Evolutionary conservation across 2,888 invertebrate species (phyloP), one percentile per base, ranked within the genome.

Genomic region (Sycophila texana): DNA sequence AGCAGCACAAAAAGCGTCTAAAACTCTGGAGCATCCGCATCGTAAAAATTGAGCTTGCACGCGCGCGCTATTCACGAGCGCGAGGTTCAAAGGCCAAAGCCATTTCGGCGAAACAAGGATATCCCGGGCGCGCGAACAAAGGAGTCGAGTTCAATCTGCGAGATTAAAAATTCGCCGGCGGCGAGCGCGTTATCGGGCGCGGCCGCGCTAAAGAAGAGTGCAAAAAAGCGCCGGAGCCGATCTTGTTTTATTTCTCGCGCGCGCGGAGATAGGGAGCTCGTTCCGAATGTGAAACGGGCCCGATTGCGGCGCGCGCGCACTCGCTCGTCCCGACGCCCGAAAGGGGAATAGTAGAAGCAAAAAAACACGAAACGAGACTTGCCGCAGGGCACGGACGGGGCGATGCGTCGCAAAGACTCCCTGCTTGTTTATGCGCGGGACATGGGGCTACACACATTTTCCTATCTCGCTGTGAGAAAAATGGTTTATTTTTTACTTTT

Each of bases 231-330:
- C 47, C 39, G 39, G 55, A n/a, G 47, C 18, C 22, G 71, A 76
- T 80, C 72, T 76, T 84, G 86, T 87, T 87, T 87, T 87, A 87
- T 87, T 87, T 85, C 86, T 88, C 85, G 84, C 84, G 66, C 86
- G 87, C 85, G 84, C 84, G 66, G 53, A 87, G 87, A 87, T 87
- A 86, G 81, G 76, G 77, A 78, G 83, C 75, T 80, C 83, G 85
- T 86, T 87, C 86, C 86, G 85, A 86, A 88, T 86, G 86, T 86
- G 86, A 88, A 87, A 87, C 39, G 39, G 39, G 39, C 39, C 39
- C 39, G 39, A 39, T 39, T 39, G 39, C 39, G 39, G 39, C 26
- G 55, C 2, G 60, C 26, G 22, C 49, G 63, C 5, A 57, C 30
- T 83, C 75, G 83, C 83, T 84, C 84, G 84, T 85, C 26, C 85